phyloP scores from a whole-genome alignment of 2,888 invertebrate genomes.

The Drosophila suboccidentalis region DNA sequence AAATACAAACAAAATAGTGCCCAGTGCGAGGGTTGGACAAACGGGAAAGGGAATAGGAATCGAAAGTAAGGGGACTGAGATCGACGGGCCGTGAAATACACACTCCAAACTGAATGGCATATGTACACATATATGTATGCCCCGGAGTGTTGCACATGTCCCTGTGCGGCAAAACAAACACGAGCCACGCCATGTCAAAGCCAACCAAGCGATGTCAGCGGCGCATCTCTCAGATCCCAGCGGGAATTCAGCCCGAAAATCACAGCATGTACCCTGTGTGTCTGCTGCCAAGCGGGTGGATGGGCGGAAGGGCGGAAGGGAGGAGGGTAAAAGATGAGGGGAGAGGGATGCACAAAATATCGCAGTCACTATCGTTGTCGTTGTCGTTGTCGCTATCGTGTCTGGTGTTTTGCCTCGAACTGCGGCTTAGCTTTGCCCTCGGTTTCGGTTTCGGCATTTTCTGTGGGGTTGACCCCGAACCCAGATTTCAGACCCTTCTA shows the following conservation, averaged over 20 bases:
- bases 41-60: background rate
- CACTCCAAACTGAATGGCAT: constrained; percentile 73
- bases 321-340: background rate
- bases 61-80: constrained; percentile 27
- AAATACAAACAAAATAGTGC: constrained; percentile 81
- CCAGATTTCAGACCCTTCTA: constrained; percentile 7
- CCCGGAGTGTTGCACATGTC: constrained; percentile 83
- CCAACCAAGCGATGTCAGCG: constrained; percentile 63
- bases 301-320: background rate
- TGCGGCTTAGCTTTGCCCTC: constrained; percentile 19
- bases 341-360: constrained; percentile 5
- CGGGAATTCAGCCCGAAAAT: constrained; percentile 82
- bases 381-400: constrained; percentile 32
- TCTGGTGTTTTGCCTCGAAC: constrained; percentile 43
- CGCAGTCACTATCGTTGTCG: constrained; percentile 5
- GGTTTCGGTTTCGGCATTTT: constrained; percentile 7
- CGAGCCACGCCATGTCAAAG: constrained; percentile 71
- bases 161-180: constrained; percentile 79
- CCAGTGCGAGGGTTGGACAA: constrained; percentile 42
- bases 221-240: constrained; percentile 82
- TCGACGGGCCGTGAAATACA: constrained; percentile 79
- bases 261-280: constrained; percentile 64
- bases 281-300: background rate
- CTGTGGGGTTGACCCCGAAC: constrained; percentile 44
- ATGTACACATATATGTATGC: constrained; percentile 76